Evolutionary conservation across 1,140 invertebrate species (phyloP), one percentile per base, ranked within the genome.

Genomic region (Drosophila takahashii): DNA sequence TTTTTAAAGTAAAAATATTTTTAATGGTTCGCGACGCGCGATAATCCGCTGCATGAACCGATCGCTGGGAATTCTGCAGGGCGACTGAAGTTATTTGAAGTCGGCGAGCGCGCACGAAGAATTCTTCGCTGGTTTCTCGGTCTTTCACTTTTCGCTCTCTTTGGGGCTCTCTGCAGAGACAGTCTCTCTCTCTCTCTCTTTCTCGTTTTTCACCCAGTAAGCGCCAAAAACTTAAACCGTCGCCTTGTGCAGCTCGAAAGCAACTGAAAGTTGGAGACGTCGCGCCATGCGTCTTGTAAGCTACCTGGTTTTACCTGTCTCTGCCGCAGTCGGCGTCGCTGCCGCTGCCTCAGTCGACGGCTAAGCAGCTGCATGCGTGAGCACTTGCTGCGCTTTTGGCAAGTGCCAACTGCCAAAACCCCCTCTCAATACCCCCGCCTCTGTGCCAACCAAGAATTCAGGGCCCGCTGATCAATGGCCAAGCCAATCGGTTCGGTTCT

Each of bases 211-310:
- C n/a, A n/a, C 37, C 16, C 47, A 29, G 36, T 50, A 54, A 41
- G 39, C 50, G 32, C 32, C 48, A n/a, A 71, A 37, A 56, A 39
- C 51, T 52, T 29, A 36, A 81, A 86, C 83, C 83, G 83, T 81
- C 56, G 83, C 74, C 83, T 81, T 78, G 75, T 79, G 78, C 79
- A 86, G 83, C 83, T 86, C 65, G 71, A 79, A 87, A 87, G 83
- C 83, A 86, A 86, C 83, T 86, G 83, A 86, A 86, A 87, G 83
- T 86, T 79, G 22, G 70, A 42, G 58, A 26, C 57, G 61, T 42
- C 53, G 77, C 74, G 62, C 62, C 65, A 75, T 74, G 81, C 81
- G 81, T 86, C 81, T 85, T 86, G 81, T 86, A 86, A 86, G 81
- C 81, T 59, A 56, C 51, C 52, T 45, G 42, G 29, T 50, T 74